Conservation (phyloP, 2,888 invertebrate species). For the Cosmorhoe ocellata region DNA sequence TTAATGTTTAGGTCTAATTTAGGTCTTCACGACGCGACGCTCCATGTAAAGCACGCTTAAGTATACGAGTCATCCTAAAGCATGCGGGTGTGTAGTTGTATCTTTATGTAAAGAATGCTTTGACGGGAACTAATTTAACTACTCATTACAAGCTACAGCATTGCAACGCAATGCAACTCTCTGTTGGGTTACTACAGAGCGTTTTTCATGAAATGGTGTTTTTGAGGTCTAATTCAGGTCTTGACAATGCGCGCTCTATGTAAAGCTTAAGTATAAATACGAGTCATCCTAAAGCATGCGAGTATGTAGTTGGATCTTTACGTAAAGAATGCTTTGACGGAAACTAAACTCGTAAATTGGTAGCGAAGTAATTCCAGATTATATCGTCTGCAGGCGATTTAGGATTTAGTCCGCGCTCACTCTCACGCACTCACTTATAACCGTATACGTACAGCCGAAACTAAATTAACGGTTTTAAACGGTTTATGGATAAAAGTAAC, state of each 20-base stretch:
- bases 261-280: too few species aligned
- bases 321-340: constrained; percentile 61
- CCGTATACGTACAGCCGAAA: constrained; percentile 40
- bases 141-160: too few species aligned
- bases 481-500: constrained; percentile 33
- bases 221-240: too few species aligned
- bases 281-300: neutral
- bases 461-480: constrained; percentile 38
- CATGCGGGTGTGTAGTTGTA: neutral
- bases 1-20: too few species aligned
- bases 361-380: constrained; percentile 62
- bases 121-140: constrained; percentile 52
- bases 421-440: too few species aligned
- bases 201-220: too few species aligned
- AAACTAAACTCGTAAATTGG: constrained; percentile 68
- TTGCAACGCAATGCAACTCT: too few species aligned
- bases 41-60: too few species aligned
- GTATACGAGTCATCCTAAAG: neutral
- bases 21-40: too few species aligned
- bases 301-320: neutral
- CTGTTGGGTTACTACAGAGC: too few species aligned
- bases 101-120: constrained; percentile 55
- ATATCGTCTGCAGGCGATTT: constrained; percentile 67
- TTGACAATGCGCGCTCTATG: too few species aligned
- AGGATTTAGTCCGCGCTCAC: constrained; percentile 55